Percentiles rank a stretch among this genome's conserved stretches.
These are phyloP conservation scores for Tetrao urogallus DNA, from an alignment of 2,113 vertebrate genomes.

Conservation along the genomic window DNA sequence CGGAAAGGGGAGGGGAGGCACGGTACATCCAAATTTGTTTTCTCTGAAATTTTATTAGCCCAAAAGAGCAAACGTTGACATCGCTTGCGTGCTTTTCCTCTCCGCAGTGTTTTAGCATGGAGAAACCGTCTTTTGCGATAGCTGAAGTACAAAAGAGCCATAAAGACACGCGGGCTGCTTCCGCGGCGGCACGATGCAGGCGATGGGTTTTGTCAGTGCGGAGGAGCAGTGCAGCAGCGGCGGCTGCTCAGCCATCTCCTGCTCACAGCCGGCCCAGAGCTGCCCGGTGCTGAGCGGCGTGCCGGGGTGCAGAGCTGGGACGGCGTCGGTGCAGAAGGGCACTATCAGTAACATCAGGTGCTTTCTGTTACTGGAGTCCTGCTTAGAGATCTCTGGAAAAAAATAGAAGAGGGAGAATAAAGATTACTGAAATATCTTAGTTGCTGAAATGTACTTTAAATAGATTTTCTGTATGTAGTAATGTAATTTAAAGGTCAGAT, in stretches of 20 bases:
- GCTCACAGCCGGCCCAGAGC: no score
- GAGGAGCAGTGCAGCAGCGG: not conserved
- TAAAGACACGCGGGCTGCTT: accelerated
- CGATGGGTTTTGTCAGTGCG: not conserved
- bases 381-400: not conserved
- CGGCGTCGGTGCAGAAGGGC: accelerated
- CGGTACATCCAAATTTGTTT: conserved; percentile 59
- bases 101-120: not conserved
- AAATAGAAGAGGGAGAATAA: not conserved
- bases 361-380: not conserved
- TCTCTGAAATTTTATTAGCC: conserved; percentile 49
- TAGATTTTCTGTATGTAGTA: conserved; percentile 45
- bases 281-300: accelerated
- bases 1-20: conserved; percentile 46
- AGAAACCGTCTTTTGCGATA: not conserved
- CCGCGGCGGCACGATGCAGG: not conserved
- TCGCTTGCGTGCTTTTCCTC: not conserved
- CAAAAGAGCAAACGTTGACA: not conserved
- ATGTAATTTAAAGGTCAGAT: conserved; percentile 66
- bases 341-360: not conserved
- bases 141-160: not conserved
- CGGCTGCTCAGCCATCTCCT: no score
- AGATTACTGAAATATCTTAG: conserved; percentile 36
- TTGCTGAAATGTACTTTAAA: conserved; percentile 57
- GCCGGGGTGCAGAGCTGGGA: not conserved